Percentiles rank a stretch among this genome's conserved stretches.
Conservation (phyloP, 2,797 vertebrate genomes). For the Ambastaia sidthimunki region DNA sequence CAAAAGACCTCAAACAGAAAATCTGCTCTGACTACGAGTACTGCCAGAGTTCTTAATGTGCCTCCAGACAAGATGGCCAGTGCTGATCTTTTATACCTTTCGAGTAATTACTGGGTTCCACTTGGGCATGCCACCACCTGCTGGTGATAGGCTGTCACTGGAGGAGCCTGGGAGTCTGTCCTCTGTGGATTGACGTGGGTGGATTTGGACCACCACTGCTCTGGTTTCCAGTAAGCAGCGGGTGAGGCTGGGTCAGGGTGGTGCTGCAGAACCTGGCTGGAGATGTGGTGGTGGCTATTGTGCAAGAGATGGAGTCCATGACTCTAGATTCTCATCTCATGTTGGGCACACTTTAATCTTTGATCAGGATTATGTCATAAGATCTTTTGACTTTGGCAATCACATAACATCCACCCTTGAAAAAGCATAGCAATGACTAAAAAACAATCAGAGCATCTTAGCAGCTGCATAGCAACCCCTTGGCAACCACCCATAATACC, state of each 20-base stretch:
- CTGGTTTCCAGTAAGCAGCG: conserved; percentile 49
- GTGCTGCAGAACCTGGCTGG: conserved; percentile 34
- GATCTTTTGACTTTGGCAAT: neutral
- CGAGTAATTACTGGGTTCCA: conserved; percentile 75
- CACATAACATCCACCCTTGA: neutral
- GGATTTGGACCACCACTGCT: conserved; percentile 49
- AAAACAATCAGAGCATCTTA: neutral
- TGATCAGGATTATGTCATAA: neutral
- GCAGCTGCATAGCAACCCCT: neutral
- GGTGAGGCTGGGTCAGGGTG: conserved; percentile 37
- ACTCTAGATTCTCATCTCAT: conserved; percentile 1
- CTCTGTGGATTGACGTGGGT: conserved; percentile 50
- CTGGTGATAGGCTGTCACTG: conserved; percentile 75
- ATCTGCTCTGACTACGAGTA: conserved; percentile 34
- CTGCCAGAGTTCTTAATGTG: conserved; percentile 22
- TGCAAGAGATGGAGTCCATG: conserved; percentile 17
- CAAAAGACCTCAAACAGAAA: conserved; percentile 33
- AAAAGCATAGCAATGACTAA: neutral
- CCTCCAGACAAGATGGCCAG: conserved; percentile 27
- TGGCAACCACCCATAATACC: neutral
- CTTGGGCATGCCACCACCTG: conserved; percentile 82
- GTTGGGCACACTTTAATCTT: conserved; percentile 19
- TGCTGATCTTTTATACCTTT: conserved; percentile 60
- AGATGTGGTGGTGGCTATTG: conserved; percentile 16
- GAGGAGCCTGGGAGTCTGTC: conserved; percentile 52